Conservation (phyloP, 2,797 vertebrate genomes). For the Poecile montanus region DNA sequence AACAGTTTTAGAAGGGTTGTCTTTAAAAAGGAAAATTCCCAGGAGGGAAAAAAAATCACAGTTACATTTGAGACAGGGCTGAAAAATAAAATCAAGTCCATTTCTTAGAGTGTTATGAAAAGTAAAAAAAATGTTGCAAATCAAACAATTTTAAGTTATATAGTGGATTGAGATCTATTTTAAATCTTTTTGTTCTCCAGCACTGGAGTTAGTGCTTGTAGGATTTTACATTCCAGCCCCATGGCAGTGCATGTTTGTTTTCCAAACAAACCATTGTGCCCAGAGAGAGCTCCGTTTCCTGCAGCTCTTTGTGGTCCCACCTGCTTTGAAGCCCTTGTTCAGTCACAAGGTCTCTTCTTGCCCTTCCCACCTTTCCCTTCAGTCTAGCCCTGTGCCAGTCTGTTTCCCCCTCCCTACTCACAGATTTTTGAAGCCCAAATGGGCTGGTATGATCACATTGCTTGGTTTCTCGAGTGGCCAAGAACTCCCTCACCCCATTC, state of each 20-base stretch:
- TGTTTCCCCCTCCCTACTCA: background rate
- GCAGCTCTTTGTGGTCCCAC: background rate
- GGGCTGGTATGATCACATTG: rapidly evolving
- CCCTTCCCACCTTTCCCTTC: background rate
- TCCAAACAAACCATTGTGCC: background rate
- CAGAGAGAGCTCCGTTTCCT: background rate
- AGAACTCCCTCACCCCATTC: background rate
- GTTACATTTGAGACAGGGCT: background rate
- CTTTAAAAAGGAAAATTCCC: background rate
- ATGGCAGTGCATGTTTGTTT: background rate
- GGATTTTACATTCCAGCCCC: background rate
- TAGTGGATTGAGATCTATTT: background rate
- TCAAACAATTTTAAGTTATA: background rate
- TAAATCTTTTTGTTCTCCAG: background rate
- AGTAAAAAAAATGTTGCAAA: background rate
- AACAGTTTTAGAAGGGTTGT: background rate
- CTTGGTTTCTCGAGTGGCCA: background rate
- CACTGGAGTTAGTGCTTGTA: background rate
- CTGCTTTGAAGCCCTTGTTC: background rate
- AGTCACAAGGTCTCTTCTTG: background rate
- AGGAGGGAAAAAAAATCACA: background rate
- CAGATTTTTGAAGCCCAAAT: background rate
- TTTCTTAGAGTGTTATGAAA: background rate
- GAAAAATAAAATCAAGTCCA: background rate
- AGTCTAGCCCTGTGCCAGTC: background rate